Base-by-base conservation (phyloP, 2,113 vertebrate species). In the Aptenodytes patagonicus region DNA sequence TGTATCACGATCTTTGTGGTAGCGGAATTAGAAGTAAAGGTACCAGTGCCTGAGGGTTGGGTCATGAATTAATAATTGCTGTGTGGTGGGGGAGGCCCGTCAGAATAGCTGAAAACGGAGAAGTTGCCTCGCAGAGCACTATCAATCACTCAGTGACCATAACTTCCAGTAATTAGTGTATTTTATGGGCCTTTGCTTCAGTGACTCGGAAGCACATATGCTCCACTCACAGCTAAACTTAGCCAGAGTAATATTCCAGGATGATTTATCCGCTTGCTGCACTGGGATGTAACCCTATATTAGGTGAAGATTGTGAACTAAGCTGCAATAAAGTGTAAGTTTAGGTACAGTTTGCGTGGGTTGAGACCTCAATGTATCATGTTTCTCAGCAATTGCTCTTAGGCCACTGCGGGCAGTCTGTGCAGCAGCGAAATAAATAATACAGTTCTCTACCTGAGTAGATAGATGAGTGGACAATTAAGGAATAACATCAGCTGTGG, bases 101-200 rank as follows among this genome's bases (percentile, higher is more conserved):
- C 98, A 95, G 96, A 97, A 97, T 93, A 95, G 96, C 98, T 97
- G 97, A 83, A 96, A 97, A 98, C 38, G 78, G 97, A 97, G 97
- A 98, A 98, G 98, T 98, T 98, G 98, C 98, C 98, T 98, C 13
- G 95, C 98, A 97, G 98, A 99, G 97, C 32, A 87, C 98, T 98
- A 99, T 99, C 98, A 98, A 98, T 99, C 98, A 99, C 98, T 97
- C 98, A 98, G 98, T 98, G 98, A 99, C 98, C 98, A 99, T 98
- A 99, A 98, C 98, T 98, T 98, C 96, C 97, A 98, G 98, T 98
- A 99, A 99, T 99, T 99, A 99, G 98, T 98, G 98, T 98, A 98
- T 98, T 98, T 98, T 98, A 98, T 98, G 98, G 98, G 97, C 98
- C 98, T 98, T 94, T 98, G 98, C 98, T 98, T 98, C 98, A 98